These are phyloP conservation scores for Pyrocephalus nanus DNA, from an alignment of 2,797 vertebrate species.

Conservation along the genomic window DNA sequence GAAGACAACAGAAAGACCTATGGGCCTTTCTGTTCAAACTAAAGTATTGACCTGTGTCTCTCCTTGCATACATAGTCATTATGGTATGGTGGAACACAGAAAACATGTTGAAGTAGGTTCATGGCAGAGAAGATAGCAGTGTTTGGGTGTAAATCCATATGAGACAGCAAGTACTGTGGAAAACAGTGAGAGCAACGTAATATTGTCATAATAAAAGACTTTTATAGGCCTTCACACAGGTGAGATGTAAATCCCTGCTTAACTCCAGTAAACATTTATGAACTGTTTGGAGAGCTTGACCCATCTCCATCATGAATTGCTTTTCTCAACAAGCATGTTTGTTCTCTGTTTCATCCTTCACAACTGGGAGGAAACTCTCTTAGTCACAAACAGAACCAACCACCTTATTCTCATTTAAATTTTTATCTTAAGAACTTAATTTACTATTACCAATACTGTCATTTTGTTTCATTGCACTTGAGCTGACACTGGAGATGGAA, in stretches of 20 bases:
- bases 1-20: neutral
- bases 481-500: neutral
- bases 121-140: neutral
- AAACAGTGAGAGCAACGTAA: neutral
- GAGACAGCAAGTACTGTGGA: neutral
- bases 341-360: neutral
- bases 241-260: neutral
- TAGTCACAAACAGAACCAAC: neutral
- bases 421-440: neutral
- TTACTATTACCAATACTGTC: neutral
- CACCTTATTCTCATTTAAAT: neutral
- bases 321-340: neutral
- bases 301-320: neutral
- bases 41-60: neutral
- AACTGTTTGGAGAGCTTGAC: neutral
- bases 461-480: neutral
- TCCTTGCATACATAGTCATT: neutral
- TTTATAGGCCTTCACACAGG: neutral
- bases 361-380: neutral
- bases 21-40: neutral
- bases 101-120: neutral
- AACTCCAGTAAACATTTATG: neutral
- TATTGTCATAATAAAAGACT: neutral
- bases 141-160: neutral
- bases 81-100: neutral